Percentiles rank a stretch among this genome's conserved stretches.
phyloP scores from a whole-genome alignment of 1,140 invertebrate species.

The Notospermus geniculatus region DNA sequence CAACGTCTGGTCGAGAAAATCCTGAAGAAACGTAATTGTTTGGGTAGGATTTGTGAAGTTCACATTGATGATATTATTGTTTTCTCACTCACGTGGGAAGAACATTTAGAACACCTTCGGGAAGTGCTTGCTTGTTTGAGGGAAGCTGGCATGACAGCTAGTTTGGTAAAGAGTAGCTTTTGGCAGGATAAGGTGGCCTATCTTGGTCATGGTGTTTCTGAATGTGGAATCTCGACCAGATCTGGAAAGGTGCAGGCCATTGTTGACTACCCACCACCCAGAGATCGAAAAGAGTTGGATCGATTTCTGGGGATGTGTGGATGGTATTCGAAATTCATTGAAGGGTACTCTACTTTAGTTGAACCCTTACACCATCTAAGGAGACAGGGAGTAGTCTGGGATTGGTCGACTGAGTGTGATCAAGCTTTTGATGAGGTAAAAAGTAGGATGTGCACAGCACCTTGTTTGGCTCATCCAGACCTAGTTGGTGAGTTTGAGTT shows the following conservation, averaged over 20 bases:
- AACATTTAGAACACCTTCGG: constrained; percentile 9
- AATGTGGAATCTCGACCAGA: background rate
- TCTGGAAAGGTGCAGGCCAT: background rate
- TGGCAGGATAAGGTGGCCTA: constrained; percentile 28
- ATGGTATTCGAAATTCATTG: background rate
- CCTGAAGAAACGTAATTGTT: constrained; percentile 14
- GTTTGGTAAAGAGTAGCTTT: constrained; percentile 55
- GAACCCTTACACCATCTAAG: background rate
- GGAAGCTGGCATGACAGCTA: constrained; percentile 47
- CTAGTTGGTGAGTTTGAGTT: background rate
- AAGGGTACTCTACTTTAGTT: background rate
- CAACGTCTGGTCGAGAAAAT: constrained; percentile 11
- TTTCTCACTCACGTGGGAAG: constrained; percentile 10
- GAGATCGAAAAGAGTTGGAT: background rate
- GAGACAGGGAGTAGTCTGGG: background rate
- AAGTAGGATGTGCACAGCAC: background rate
- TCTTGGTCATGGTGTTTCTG: constrained; percentile 28
- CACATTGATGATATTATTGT: constrained; percentile 22
- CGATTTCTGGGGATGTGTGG: constrained; percentile 1
- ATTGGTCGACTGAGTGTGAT: constrained; percentile 2
- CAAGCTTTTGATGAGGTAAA: background rate
- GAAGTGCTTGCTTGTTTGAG: constrained; percentile 12
- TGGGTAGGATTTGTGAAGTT: constrained; percentile 11
- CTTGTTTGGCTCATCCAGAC: constrained; percentile 4
- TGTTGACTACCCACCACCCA: background rate